These are phyloP conservation scores for Psylliodes chrysocephalus DNA, from an alignment of 2,888 invertebrate genomes.

Conservation along the genomic window DNA sequence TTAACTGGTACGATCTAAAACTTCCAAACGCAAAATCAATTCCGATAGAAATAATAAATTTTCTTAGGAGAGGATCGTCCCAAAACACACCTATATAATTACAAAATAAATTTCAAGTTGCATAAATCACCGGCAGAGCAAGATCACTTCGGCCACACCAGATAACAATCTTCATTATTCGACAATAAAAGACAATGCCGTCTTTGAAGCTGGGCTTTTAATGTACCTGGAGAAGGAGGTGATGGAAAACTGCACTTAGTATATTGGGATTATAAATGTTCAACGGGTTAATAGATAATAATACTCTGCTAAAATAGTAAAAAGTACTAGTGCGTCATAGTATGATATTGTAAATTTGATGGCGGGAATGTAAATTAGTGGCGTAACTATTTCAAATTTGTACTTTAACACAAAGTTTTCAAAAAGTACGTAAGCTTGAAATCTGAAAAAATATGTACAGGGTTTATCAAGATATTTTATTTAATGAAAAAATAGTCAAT, in stretches of 20 bases:
- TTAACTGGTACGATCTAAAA: too few relatives aligned
- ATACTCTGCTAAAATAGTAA: too few relatives aligned
- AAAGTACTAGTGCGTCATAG: too few relatives aligned
- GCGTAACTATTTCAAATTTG: too few relatives aligned
- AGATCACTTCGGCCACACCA: conserved; percentile 23
- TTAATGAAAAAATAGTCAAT: too few relatives aligned
- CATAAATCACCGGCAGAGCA: conserved; percentile 25
- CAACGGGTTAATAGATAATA: too few relatives aligned
- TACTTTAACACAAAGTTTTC: too few relatives aligned
- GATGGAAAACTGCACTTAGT: conserved; percentile 9
- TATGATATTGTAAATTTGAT: too few relatives aligned
- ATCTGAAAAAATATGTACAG: too few relatives aligned
- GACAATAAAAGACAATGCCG: conserved; percentile 29
- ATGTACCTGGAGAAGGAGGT: conserved; percentile 1
- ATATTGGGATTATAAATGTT: not conserved
- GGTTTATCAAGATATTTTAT: too few relatives aligned
- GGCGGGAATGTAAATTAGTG: too few relatives aligned
- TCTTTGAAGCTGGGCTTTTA: conserved; percentile 18
- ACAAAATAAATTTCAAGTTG: conserved; percentile 23
- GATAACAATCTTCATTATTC: conserved; percentile 21
- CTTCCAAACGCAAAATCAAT: conserved; percentile 1
- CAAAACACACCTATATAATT: conserved; percentile 32
- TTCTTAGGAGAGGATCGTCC: conserved; percentile 6
- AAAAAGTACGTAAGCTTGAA: too few relatives aligned
- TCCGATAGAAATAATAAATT: conserved; percentile 17